These are phyloP conservation scores for Chromobotia macracanthus DNA, from an alignment of 2,797 vertebrate species.

Conservation along the genomic window DNA sequence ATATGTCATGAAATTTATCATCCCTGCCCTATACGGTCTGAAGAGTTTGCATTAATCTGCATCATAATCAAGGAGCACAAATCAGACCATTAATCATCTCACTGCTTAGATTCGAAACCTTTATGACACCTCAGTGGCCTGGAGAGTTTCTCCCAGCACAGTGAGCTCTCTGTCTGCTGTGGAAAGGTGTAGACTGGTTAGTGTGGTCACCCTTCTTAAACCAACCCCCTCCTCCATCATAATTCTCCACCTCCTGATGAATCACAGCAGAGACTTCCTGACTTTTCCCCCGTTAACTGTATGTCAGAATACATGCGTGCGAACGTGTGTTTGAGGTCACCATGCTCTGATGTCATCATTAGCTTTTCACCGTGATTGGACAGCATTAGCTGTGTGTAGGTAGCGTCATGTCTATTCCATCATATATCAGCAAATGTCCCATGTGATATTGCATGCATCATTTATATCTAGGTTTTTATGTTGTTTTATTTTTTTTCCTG, in stretches of 20 bases:
- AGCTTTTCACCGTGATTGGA: conserved; percentile 39
- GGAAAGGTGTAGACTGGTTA: conserved; percentile 48
- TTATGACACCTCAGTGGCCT: conserved; percentile 54
- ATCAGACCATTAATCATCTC: conserved; percentile 56
- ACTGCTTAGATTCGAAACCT: conserved; percentile 49
- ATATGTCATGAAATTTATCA: conserved; percentile 45
- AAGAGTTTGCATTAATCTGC: conserved; percentile 64
- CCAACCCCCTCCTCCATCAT: conserved; percentile 61
- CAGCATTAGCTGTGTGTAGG: conserved; percentile 20
- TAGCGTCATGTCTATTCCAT: no score
- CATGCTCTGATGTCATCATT: conserved; percentile 25
- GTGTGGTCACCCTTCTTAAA: conserved; percentile 47
- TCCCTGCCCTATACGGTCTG: conserved; percentile 44
- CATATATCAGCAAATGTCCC: no score
- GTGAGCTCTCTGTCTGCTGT: conserved; percentile 55
- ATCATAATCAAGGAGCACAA: conserved; percentile 58
- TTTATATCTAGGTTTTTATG: no score
- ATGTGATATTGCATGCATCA: no score
- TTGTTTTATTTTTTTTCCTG: no score
- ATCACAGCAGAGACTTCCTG: conserved; percentile 74
- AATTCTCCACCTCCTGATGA: conserved; percentile 68
- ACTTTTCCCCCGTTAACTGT: conserved; percentile 63
- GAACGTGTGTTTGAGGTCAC: conserved; percentile 18
- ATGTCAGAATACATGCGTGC: conserved; percentile 52
- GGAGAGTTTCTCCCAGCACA: conserved; percentile 45